These are phyloP conservation scores for Philantomba maxwellii DNA, from an alignment of 2,113 vertebrate genomes.

Conservation along the genomic window DNA sequence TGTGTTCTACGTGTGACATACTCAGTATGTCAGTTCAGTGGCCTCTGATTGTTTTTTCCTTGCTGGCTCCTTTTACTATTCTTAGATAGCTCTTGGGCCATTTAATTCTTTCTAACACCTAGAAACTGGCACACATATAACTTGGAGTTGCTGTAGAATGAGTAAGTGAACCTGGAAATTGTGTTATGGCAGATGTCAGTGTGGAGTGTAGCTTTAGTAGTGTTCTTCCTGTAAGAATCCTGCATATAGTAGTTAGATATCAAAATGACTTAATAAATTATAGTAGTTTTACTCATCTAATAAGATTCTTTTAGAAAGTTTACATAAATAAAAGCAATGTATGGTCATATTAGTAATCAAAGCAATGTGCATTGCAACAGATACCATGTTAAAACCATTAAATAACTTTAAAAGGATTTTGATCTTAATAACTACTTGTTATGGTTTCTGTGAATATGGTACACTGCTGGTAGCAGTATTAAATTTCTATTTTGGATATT, in stretches of 20 bases:
- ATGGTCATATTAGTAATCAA: background rate
- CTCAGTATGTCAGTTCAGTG: background rate
- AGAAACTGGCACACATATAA: background rate
- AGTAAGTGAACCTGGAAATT: background rate
- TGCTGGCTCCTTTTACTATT: background rate
- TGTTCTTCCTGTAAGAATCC: slow-evolving; percentile 1
- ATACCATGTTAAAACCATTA: background rate
- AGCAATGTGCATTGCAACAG: background rate
- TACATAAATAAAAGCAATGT: background rate
- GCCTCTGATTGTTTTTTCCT: background rate
- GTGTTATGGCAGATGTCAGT: background rate
- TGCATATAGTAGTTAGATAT: background rate
- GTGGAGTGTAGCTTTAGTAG: background rate
- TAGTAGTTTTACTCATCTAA: background rate
- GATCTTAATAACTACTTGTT: background rate
- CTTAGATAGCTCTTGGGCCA: background rate
- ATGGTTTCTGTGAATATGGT: slow-evolving; percentile 21
- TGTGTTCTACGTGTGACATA: background rate
- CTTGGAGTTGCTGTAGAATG: background rate
- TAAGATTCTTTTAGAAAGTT: slow-evolving; percentile 10
- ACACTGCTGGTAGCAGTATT: background rate
- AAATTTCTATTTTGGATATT: slow-evolving; percentile 22
- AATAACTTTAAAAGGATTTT: background rate
- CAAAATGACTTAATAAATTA: background rate
- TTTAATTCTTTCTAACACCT: background rate